Conservation (phyloP, 2,888 invertebrate species). For the Nipponacmea schrenckii region DNA sequence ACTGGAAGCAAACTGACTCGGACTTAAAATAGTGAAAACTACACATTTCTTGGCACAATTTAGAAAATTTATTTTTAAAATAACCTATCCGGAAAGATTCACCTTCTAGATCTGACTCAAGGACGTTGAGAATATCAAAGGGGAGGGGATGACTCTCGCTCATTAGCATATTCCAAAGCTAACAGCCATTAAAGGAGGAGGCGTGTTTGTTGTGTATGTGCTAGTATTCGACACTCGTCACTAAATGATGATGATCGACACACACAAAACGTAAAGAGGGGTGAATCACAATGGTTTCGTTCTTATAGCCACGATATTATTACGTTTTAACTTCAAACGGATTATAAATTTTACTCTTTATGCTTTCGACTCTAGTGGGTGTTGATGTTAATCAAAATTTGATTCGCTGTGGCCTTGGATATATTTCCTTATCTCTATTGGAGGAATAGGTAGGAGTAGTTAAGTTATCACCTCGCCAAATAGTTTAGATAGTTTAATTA, state of each 20-base stretch:
- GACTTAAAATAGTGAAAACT: too few species aligned
- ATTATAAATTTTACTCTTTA: background rate
- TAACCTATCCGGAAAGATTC: background rate
- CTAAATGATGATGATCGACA: too few species aligned
- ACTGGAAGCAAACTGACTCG: too few species aligned
- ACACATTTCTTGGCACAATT: background rate
- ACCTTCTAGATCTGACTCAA: background rate
- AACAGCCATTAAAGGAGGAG: constrained; percentile 22
- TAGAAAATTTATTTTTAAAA: background rate
- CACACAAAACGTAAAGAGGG: background rate
- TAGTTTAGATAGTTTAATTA: background rate
- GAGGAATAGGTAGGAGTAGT: constrained; percentile 1
- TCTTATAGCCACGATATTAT: constrained; percentile 5
- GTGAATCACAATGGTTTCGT: constrained; percentile 21
- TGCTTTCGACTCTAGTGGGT: background rate
- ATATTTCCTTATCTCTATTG: constrained; percentile 11
- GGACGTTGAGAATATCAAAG: constrained; percentile 1
- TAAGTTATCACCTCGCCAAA: background rate
- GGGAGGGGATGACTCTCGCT: constrained; percentile 18
- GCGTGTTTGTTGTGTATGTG: constrained; percentile 12
- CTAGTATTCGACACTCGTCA: background rate
- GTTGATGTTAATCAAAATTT: constrained; percentile 9
- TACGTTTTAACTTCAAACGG: background rate
- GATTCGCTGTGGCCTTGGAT: background rate
- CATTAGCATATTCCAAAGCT: constrained; percentile 22